Percentiles rank a stretch among this genome's conserved stretches.
Evolutionary conservation across 2,113 vertebrate species (phyloP).

Genomic region (Cavia aperea): DNA sequence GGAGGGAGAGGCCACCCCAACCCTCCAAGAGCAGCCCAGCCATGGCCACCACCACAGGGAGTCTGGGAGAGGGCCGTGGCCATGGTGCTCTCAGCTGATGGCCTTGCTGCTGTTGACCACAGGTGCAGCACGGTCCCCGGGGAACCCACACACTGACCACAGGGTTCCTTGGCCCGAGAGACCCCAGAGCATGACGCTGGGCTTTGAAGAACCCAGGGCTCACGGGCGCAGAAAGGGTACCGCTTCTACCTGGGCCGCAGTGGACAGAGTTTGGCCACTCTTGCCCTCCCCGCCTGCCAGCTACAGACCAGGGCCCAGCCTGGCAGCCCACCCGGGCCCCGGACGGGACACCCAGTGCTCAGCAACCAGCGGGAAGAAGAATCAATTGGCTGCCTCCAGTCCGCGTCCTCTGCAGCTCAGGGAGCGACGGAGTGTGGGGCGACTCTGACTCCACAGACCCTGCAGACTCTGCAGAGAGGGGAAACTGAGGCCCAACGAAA

Average conservation of each 20-base stretch:
- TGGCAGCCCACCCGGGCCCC: not conserved
- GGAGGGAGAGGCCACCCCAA: too few species aligned
- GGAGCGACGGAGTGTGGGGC: not conserved
- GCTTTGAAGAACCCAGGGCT: not conserved
- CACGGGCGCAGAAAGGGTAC: too few species aligned
- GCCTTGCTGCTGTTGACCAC: not conserved
- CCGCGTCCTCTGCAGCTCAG: not conserved
- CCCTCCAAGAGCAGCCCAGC: not conserved
- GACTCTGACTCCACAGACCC: not conserved
- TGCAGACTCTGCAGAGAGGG: not conserved
- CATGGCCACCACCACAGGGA: not conserved
- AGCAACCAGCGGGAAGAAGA: slow-evolving; percentile 44
- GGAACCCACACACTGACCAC: not conserved
- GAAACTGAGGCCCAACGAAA: not conserved
- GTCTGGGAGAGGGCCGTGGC: not conserved
- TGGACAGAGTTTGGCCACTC: not conserved
- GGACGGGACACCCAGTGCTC: not conserved
- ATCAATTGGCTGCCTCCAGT: not conserved
- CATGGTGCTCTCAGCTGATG: not conserved
- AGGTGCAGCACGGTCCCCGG: not conserved
- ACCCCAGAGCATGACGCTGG: not conserved
- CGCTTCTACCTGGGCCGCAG: too few species aligned
- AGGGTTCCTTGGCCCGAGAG: not conserved
- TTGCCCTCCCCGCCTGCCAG: not conserved
- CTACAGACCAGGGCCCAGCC: not conserved